Conservation (phyloP, 2,888 invertebrate species). For the Eutolmus rufibarbis region DNA sequence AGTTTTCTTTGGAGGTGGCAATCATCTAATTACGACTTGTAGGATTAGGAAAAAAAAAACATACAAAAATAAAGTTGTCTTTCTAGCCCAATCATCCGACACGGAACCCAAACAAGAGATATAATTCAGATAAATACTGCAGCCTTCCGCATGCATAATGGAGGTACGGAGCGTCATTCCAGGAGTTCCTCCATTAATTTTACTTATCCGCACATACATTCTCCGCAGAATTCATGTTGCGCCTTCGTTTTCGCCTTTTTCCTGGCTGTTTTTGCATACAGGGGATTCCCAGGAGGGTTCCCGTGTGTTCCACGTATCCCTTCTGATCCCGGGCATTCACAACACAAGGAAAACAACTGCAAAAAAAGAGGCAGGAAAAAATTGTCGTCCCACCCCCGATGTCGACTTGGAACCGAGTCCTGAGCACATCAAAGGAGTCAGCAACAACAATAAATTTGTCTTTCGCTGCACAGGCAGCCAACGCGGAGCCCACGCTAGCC, state of each 20-base stretch:
- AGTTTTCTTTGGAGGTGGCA: neutral
- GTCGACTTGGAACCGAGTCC: neutral
- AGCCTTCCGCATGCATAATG: slow-evolving; percentile 16
- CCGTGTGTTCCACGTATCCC: slow-evolving; percentile 20
- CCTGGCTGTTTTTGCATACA: slow-evolving; percentile 11
- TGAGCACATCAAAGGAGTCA: neutral
- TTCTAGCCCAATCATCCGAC: neutral
- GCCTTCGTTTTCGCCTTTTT: slow-evolving; percentile 21
- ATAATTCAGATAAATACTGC: slow-evolving; percentile 26
- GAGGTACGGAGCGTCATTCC: slow-evolving; percentile 4
- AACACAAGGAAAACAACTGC: neutral
- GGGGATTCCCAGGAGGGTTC: neutral
- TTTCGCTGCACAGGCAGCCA: neutral
- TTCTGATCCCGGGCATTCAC: neutral
- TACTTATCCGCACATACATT: slow-evolving; percentile 50
- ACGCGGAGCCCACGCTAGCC: neutral
- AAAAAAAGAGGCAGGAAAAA: neutral
- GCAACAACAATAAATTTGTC: slow-evolving; percentile 39
- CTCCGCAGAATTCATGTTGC: neutral
- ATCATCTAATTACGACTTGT: neutral
- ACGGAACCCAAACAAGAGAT: slow-evolving; percentile 8
- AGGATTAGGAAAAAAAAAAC: neutral
- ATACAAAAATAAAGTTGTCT: neutral
- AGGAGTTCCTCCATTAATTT: slow-evolving; percentile 49
- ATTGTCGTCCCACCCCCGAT: neutral